A percentile compares a stretch with the other conserved stretches of the same genome.
Conservation (phyloP, 2,888 invertebrate genomes). For the Agrochola lychnidis region DNA sequence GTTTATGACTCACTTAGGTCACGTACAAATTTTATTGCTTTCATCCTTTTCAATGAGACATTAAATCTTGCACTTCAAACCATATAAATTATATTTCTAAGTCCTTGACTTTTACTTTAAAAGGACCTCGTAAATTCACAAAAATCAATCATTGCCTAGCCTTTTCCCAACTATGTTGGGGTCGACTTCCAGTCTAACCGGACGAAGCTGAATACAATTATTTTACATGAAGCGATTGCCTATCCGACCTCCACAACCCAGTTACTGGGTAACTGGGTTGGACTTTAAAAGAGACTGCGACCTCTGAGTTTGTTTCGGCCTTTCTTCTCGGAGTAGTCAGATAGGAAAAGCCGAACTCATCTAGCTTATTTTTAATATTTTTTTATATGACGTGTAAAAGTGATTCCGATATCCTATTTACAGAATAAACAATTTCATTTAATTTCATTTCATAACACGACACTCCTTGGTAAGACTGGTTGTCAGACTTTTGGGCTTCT, state of each 20-base stretch:
- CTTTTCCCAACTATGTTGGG: background rate
- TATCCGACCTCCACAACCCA: background rate
- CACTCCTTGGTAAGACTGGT: background rate
- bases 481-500: background rate
- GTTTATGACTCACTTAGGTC: background rate
- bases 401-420: no score
- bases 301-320: no score
- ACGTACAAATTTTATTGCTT: conserved; percentile 27
- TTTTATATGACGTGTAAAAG: no score
- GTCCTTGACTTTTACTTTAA: background rate
- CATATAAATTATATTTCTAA: background rate
- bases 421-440: no score
- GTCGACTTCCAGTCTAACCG: background rate
- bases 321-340: no score
- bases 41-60: conserved; percentile 5
- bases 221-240: background rate
- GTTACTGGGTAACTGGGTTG: background rate
- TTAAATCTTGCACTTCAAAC: conserved; percentile 3
- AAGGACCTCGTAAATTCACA: background rate
- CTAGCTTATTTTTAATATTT: no score
- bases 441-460: no score
- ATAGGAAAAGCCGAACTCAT: no score
- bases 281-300: no score
- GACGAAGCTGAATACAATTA: background rate
- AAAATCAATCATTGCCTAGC: no score